These are phyloP conservation scores for Amphipyra tragopoginis DNA, from an alignment of 2,888 invertebrate genomes.

Conservation along the genomic window DNA sequence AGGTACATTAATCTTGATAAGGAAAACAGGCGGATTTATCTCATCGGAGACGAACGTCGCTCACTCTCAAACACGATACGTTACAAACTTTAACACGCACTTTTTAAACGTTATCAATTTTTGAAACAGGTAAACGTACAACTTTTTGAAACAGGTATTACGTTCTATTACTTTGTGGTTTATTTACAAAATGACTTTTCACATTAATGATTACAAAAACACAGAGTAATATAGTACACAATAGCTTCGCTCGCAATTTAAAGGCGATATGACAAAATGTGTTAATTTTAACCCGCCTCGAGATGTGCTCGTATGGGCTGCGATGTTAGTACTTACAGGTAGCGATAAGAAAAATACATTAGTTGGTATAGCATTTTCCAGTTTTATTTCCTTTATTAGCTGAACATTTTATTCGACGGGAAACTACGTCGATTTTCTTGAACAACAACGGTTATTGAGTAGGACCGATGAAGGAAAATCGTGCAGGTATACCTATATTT, in stretches of 20 bases:
- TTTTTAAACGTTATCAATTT: slow-evolving; percentile 13
- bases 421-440: slow-evolving; percentile 18
- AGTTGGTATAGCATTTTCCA: slow-evolving; percentile 8
- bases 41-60: slow-evolving; percentile 55
- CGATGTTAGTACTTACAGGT: slow-evolving; percentile 27
- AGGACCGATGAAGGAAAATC: not conserved
- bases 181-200: slow-evolving; percentile 1
- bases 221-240: slow-evolving; percentile 29
- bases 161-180: not conserved
- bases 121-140: not conserved
- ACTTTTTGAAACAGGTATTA: slow-evolving; percentile 15
- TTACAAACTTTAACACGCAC: slow-evolving; percentile 35
- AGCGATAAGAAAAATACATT: slow-evolving; percentile 54
- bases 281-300: slow-evolving; percentile 51
- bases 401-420: slow-evolving; percentile 26
- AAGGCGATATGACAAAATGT: slow-evolving; percentile 49
- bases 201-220: slow-evolving; percentile 3
- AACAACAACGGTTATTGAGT: not conserved
- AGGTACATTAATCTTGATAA: slow-evolving; percentile 84
- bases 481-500: not conserved
- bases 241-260: slow-evolving; percentile 47
- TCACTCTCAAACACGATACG: slow-evolving; percentile 43
- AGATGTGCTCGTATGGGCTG: slow-evolving; percentile 29
- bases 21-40: slow-evolving; percentile 85
- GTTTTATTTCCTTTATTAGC: slow-evolving; percentile 42